phyloP scores from a whole-genome alignment of 2,888 invertebrate genomes.

The Mamestra brassicae region DNA sequence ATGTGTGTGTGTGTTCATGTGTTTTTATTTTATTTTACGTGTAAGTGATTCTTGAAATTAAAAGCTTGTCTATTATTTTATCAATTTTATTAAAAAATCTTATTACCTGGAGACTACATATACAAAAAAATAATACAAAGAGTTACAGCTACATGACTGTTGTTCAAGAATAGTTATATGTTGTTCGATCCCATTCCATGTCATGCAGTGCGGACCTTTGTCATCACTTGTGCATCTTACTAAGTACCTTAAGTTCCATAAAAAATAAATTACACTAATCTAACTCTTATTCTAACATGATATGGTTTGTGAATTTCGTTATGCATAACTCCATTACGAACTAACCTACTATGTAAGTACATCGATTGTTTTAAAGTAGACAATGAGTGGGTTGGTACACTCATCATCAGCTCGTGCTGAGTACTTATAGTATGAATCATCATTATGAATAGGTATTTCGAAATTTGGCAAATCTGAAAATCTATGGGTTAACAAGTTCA shows the following conservation, averaged over 20 bases:
- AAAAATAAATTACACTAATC: constrained; percentile 71
- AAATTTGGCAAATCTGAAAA: constrained; percentile 66
- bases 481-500: constrained; percentile 51
- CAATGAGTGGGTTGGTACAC: constrained; percentile 12
- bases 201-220: constrained; percentile 50
- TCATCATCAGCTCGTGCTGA: constrained; percentile 17
- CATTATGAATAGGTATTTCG: constrained; percentile 36
- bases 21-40: background rate
- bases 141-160: constrained; percentile 47
- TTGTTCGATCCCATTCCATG: constrained; percentile 14
- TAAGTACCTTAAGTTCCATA: constrained; percentile 68
- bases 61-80: constrained; percentile 21
- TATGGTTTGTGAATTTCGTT: constrained; percentile 82
- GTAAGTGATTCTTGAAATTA: constrained; percentile 9
- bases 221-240: constrained; percentile 68
- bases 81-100: constrained; percentile 63
- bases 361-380: constrained; percentile 17
- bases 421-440: constrained; percentile 39
- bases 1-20: background rate
- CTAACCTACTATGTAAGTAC: constrained; percentile 56
- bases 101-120: constrained; percentile 59
- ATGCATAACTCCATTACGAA: constrained; percentile 54
- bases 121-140: constrained; percentile 62
- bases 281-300: constrained; percentile 82
- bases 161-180: constrained; percentile 22